These are phyloP conservation scores for Peromyscus polionotus DNA, from an alignment of 2,113 vertebrate species.

Conservation along the genomic window DNA sequence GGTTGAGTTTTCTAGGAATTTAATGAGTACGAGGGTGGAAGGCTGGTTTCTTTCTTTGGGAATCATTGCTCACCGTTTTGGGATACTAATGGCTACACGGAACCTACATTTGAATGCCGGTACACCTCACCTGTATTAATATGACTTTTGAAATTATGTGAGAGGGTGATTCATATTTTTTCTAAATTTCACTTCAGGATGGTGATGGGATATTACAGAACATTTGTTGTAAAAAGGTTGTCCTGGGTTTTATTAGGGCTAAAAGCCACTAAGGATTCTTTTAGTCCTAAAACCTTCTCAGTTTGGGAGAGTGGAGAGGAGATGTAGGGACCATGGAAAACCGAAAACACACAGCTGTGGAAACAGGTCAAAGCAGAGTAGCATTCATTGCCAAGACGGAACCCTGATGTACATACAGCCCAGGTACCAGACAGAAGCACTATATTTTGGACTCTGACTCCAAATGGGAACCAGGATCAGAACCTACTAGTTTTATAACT, in stretches of 20 bases:
- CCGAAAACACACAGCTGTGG: neutral
- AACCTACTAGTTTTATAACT: neutral
- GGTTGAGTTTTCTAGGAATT: neutral
- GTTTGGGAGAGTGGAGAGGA: neutral
- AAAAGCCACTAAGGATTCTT: neutral
- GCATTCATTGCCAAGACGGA: neutral
- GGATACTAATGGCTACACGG: neutral
- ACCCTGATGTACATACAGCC: too few relatives aligned
- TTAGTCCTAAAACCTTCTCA: neutral
- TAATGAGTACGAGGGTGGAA: neutral
- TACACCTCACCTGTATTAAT: neutral
- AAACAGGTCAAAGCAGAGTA: neutral
- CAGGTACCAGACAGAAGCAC: too few relatives aligned
- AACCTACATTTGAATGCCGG: neutral
- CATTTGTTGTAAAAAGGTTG: neutral
- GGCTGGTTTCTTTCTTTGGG: slow-evolving; percentile 7
- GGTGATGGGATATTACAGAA: neutral
- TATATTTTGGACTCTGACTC: slow-evolving; percentile 23
- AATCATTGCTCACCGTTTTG: neutral
- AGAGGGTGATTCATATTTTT: neutral
- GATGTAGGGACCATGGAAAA: neutral
- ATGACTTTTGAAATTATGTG: neutral
- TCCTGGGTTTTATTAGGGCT: neutral
- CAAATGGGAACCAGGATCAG: neutral
- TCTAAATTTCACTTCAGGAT: neutral